A percentile compares a stretch with the other conserved stretches of the same genome.
phyloP scores from a whole-genome alignment of 1,140 invertebrate species.

The Diorhabda sublineata region DNA sequence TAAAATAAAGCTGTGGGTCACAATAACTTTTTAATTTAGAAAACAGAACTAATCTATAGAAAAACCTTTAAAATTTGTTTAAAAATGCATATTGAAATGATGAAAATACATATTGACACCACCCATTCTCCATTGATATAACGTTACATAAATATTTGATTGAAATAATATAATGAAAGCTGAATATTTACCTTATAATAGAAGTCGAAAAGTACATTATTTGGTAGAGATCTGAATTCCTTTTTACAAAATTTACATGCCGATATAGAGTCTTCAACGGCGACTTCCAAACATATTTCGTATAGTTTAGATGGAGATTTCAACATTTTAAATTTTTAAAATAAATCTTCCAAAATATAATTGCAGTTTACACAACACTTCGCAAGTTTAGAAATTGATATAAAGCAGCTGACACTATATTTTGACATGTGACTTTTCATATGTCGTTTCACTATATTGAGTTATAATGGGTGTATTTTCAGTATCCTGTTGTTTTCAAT shows the following conservation, averaged over 20 bases:
- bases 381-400: not conserved
- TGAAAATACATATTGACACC: no score
- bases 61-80: no score
- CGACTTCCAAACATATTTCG: conserved; percentile 29
- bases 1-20: no score
- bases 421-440: not conserved
- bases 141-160: no score
- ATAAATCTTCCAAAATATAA: not conserved
- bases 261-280: conserved; percentile 22
- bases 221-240: conserved; percentile 48
- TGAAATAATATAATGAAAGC: no score
- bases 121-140: no score
- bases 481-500: no score
- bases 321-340: not conserved
- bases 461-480: no score
- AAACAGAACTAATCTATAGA: no score
- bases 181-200: conserved; percentile 59
- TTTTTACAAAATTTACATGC: conserved; percentile 30
- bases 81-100: no score
- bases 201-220: conserved; percentile 61
- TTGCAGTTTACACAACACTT: not conserved
- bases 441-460: not conserved
- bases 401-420: not conserved
- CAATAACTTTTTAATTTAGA: no score
- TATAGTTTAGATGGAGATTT: conserved; percentile 20